Percentiles rank a stretch among this genome's conserved stretches.
Conservation (phyloP, 2,797 vertebrate species). For the Streptopelia turtur region DNA sequence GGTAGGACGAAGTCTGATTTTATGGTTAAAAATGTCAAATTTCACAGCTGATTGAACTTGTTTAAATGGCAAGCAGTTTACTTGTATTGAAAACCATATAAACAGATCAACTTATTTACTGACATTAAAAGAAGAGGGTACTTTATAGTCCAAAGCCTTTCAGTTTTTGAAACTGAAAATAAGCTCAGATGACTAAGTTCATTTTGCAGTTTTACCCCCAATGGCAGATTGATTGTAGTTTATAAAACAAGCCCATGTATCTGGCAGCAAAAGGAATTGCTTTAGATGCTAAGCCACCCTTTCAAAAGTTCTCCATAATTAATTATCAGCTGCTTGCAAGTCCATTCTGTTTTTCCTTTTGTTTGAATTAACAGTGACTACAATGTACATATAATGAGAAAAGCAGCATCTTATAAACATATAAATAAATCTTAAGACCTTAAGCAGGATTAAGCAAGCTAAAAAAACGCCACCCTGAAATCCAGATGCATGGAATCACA, state of each 20-base stretch:
- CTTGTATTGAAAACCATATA: conserved; percentile 70
- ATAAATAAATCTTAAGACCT: conserved; percentile 62
- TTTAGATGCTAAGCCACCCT: conserved; percentile 57
- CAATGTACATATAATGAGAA: conserved; percentile 47
- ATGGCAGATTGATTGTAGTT: conserved; percentile 62
- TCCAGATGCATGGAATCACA: conserved; percentile 52
- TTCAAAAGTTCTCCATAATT: conserved; percentile 63
- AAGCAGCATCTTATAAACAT: conserved; percentile 57
- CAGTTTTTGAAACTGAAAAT: conserved; percentile 53
- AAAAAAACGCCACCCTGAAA: conserved; percentile 33
- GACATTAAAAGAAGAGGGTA: conserved; percentile 61
- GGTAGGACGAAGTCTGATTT: conserved; percentile 75
- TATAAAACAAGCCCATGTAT: conserved; percentile 64
- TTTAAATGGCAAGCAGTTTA: conserved; percentile 74
- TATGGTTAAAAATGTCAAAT: conserved; percentile 77
- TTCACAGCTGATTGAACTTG: conserved; percentile 76
- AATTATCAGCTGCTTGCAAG: conserved; percentile 63
- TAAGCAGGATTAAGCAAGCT: conserved; percentile 56
- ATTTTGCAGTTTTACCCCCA: conserved; percentile 36
- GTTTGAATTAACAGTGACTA: conserved; percentile 35
- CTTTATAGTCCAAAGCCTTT: conserved; percentile 48
- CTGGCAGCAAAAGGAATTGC: conserved; percentile 62
- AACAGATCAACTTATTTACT: conserved; percentile 77
- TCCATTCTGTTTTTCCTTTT: conserved; percentile 50
- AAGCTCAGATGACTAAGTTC: conserved; percentile 56